Evolutionary conservation across 2,797 vertebrate species (phyloP), one percentile per base, ranked within the genome.

Genomic region (Enteromius paludinosus): DNA sequence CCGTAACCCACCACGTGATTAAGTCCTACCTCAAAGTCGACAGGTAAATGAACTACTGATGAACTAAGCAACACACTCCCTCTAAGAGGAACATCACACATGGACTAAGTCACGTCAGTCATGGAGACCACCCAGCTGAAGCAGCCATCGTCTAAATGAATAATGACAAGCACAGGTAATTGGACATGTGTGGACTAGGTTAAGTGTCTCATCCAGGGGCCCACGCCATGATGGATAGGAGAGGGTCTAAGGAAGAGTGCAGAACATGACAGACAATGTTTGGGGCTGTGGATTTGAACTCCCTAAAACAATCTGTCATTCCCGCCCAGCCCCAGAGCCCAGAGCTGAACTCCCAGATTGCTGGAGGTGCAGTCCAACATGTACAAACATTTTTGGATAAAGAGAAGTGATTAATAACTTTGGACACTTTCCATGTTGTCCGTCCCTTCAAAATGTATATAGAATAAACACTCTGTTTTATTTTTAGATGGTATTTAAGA

Each of bases 201-300:
- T 75, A 81, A 64, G 61, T 59, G 73, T 69, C 69, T 82, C 38
- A 20, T 80, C 71, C 66, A 74, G 74, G 45, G 80, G 49, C 75
- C 75, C 84, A 41, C 4, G 20, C 30, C 43, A 7, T 77, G 81
- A 76, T 83, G 61, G 70, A 85, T 85, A 68, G 59, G 76, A 75
- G 52, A 66, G 43, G 20, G 62, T 69, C 62, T 49, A 18, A 72
- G 68, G 54, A 52, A 25, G 82, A 75, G 43, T 79, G 72, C 65
- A 43, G 70, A 75, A 83, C 62, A 69, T 75, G 70, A 80, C 71
- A 59, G 56, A 78, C 81, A 77, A 75, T 86, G 84, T 86, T 78
- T 79, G 59, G 49, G 72, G 35, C 61, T 80, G 62, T 69, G 62
- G n/a, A 73, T 76, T 71, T 79, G 59, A 81, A 69, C 73, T 54